Evolutionary conservation across 35 echinoderm and acorn worm species (phyloP).

Genomic region (Chiridota heheva): DNA sequence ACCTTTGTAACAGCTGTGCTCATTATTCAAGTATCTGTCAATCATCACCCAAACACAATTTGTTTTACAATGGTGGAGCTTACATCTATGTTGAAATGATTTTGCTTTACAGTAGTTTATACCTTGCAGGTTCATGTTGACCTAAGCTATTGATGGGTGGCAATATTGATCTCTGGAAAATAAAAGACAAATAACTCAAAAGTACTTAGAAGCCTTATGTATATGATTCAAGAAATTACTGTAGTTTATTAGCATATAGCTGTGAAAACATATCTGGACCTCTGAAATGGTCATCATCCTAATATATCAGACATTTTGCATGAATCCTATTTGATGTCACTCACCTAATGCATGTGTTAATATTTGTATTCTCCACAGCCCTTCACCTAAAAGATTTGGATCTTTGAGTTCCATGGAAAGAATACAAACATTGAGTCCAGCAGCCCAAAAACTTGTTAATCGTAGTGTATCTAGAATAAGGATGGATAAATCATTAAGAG

Average conservation of each 20-base stretch:
- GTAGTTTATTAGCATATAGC: not conserved
- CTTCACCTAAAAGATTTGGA: slow-evolving; percentile 74
- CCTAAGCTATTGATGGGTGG: no score
- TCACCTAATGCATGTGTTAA: not conserved
- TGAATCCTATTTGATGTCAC: not conserved
- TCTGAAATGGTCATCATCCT: not conserved
- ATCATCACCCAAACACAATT: no score
- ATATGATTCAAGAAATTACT: no score
- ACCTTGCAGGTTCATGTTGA: no score
- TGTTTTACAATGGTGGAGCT: no score
- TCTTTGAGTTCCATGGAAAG: slow-evolving; percentile 66
- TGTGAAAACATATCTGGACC: not conserved
- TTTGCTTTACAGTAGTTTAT: no score
- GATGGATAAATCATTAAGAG: slow-evolving; percentile 74
- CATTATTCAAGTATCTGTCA: no score
- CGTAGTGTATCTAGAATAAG: slow-evolving; percentile 51
- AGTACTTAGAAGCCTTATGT: no score
- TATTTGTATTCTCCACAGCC: slow-evolving; percentile 48
- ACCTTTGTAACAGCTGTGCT: no score
- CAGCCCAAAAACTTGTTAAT: slow-evolving; percentile 86
- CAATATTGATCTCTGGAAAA: no score
- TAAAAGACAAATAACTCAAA: no score
- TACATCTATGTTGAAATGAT: no score
- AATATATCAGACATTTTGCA: not conserved
- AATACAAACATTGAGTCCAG: slow-evolving; percentile 75